These are phyloP conservation scores for Cyclura pinguis DNA, from an alignment of 2,797 vertebrate genomes.

Conservation along the genomic window DNA sequence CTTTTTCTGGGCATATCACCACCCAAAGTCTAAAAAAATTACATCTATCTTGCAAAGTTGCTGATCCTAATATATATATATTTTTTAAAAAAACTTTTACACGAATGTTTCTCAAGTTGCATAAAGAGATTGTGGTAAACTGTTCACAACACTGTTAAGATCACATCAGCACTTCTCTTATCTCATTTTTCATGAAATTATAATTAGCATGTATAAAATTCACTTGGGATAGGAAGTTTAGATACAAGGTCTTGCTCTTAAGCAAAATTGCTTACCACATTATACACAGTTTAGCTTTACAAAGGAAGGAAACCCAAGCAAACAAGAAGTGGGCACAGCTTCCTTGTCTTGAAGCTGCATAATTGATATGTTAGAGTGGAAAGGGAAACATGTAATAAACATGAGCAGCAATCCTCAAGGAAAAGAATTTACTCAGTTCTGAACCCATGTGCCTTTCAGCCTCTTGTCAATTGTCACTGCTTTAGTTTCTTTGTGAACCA, in stretches of 20 bases:
- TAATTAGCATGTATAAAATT: slow-evolving; percentile 58
- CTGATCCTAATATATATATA: background rate
- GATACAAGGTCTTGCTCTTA: slow-evolving; percentile 38
- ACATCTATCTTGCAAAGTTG: background rate
- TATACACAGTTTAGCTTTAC: slow-evolving; percentile 45
- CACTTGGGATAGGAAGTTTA: slow-evolving; percentile 51
- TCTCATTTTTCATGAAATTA: slow-evolving; percentile 58
- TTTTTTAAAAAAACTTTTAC: slow-evolving; percentile 1
- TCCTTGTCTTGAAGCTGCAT: slow-evolving; percentile 17
- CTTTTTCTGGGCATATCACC: background rate
- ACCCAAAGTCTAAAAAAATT: slow-evolving; percentile 26
- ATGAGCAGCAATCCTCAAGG: slow-evolving; percentile 2
- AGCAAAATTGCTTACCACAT: slow-evolving; percentile 55
- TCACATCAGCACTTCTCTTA: slow-evolving; percentile 57
- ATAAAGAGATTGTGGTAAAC: slow-evolving; percentile 28
- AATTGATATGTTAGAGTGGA: slow-evolving; percentile 8
- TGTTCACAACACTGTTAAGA: slow-evolving; percentile 43
- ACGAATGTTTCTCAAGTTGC: slow-evolving; percentile 19
- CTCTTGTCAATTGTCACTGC: slow-evolving; percentile 7
- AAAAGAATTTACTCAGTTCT: background rate
- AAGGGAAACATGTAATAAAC: slow-evolving; percentile 22
- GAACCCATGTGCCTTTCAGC: background rate
- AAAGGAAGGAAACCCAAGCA: slow-evolving; percentile 21
- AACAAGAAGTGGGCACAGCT: slow-evolving; percentile 18
- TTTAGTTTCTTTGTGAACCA: background rate